These are phyloP conservation scores for Heliconius cydno DNA, from an alignment of 2,888 invertebrate genomes.

Conservation along the genomic window DNA sequence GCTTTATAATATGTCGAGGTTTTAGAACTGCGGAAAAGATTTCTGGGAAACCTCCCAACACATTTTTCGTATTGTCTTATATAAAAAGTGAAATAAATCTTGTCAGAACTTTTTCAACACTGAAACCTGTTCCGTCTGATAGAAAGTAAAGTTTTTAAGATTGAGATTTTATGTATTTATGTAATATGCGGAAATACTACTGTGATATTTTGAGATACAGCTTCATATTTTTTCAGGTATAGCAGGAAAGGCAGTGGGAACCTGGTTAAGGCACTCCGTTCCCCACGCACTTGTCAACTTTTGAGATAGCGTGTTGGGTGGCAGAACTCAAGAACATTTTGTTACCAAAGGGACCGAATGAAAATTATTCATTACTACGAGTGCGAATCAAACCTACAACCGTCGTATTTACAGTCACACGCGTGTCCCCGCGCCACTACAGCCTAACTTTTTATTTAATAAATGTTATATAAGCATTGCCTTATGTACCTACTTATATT, in stretches of 20 bases:
- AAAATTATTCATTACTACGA: too few species aligned
- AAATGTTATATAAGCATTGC: too few species aligned
- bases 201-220: neutral
- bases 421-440: too few species aligned
- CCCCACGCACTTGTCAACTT: too few species aligned
- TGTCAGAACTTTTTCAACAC: conserved; percentile 24
- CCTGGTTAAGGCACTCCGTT: neutral
- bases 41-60: conserved; percentile 11
- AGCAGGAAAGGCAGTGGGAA: neutral
- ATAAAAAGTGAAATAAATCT: conserved; percentile 31
- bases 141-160: conserved; percentile 6
- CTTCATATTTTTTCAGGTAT: neutral
- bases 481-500: too few species aligned
- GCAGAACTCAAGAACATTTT: too few species aligned
- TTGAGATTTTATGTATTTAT: neutral
- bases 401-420: too few species aligned
- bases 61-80: conserved; percentile 16
- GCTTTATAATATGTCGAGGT: conserved; percentile 18
- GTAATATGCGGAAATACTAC: neutral
- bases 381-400: too few species aligned
- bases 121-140: conserved; percentile 9
- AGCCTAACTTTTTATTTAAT: too few species aligned
- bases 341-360: too few species aligned
- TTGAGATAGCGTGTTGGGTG: too few species aligned
- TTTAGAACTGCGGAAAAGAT: neutral